Evolutionary conservation across 2,797 vertebrate genomes (phyloP).

Genomic region (Enteromius treurensis): DNA sequence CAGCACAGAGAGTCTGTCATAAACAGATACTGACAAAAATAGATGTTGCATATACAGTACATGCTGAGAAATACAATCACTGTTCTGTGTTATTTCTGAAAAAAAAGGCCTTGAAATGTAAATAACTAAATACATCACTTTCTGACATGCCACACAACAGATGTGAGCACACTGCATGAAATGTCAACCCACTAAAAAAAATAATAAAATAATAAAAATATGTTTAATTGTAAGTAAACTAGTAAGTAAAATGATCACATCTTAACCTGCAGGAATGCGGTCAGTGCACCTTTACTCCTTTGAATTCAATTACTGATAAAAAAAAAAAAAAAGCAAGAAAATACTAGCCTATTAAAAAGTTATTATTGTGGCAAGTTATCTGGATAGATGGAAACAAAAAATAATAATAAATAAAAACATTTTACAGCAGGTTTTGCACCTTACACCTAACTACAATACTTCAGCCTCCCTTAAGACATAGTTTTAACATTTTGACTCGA

Average conservation of each 20-base stretch:
- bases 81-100: neutral
- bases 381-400: neutral
- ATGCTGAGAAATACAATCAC: neutral
- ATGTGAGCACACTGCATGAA: neutral
- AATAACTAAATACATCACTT: slow-evolving; percentile 5
- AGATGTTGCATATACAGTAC: neutral
- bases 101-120: neutral
- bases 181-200: neutral
- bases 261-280: neutral
- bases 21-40: neutral
- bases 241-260: neutral
- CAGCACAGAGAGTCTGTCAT: neutral
- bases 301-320: neutral
- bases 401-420: neutral
- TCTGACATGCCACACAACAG: neutral
- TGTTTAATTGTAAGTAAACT: neutral
- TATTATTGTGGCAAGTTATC: neutral
- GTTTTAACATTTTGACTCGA: neutral
- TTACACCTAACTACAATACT: neutral
- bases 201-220: neutral
- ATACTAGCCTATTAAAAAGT: neutral
- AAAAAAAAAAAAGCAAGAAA: neutral
- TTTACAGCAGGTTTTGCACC: neutral
- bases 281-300: neutral
- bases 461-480: slow-evolving; percentile 2